Percentiles rank a stretch among this genome's conserved stretches.
Conservation (phyloP, 2,888 invertebrate genomes). For the Entomobrya multifasciata region DNA sequence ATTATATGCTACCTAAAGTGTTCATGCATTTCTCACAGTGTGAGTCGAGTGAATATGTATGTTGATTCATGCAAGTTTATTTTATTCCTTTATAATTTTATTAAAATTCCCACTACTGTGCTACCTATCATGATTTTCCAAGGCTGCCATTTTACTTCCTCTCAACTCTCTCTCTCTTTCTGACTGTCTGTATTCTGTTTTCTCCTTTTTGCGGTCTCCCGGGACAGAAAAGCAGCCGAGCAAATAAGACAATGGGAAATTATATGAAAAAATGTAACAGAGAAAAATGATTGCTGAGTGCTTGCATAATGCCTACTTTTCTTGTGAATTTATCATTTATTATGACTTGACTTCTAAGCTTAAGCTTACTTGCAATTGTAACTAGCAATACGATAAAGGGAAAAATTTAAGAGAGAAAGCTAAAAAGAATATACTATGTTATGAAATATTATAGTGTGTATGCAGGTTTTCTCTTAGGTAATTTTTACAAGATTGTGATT, state of each 20-base stretch:
- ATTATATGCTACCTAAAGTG: neutral
- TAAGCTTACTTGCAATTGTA: no score
- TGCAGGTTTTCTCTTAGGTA: constrained; percentile 53
- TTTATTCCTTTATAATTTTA: constrained; percentile 71
- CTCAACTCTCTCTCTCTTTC: no score
- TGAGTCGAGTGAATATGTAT: neutral
- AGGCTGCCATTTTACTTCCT: neutral
- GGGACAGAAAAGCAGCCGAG: constrained; percentile 40
- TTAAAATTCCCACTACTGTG: constrained; percentile 70
- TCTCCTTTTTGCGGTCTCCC: constrained; percentile 22
- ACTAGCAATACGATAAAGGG: neutral
- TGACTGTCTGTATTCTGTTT: neutral
- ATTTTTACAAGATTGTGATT: constrained; percentile 65
- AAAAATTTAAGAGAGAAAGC: constrained; percentile 17
- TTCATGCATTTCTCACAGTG: neutral
- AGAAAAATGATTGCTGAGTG: neutral
- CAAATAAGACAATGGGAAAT: constrained; percentile 67
- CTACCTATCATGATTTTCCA: constrained; percentile 50
- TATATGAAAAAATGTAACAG: constrained; percentile 10
- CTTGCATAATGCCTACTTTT: constrained; percentile 20
- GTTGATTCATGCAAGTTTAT: constrained; percentile 49
- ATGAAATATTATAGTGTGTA: constrained; percentile 40
- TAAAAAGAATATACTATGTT: constrained; percentile 32
- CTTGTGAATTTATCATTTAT: neutral
- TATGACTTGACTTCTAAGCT: no score